Conservation (phyloP, 2,113 vertebrate genomes). For the Otus sunia region DNA sequence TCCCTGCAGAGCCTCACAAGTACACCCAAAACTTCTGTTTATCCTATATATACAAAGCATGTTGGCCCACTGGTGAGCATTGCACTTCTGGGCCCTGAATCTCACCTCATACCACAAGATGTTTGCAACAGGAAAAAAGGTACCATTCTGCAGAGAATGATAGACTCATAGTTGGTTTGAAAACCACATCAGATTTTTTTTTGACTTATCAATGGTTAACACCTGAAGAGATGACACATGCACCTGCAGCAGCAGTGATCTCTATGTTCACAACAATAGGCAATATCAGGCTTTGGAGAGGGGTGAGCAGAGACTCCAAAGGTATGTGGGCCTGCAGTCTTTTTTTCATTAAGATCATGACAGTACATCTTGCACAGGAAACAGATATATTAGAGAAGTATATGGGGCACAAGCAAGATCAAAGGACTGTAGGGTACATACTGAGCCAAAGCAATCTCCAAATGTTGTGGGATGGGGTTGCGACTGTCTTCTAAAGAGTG, state of each 20-base stretch:
- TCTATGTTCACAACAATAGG: background rate
- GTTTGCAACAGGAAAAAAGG: background rate
- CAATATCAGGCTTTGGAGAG: background rate
- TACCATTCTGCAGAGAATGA: background rate
- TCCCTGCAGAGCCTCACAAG: background rate
- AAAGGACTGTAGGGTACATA: background rate
- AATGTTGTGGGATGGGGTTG: background rate
- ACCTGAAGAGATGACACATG: background rate
- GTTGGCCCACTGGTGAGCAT: background rate
- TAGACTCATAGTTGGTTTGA: background rate
- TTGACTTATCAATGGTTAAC: background rate
- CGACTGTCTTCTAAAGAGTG: background rate
- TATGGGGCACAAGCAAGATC: background rate
- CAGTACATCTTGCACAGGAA: background rate
- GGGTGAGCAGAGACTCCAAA: background rate
- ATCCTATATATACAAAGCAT: too few species aligned
- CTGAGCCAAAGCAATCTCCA: background rate
- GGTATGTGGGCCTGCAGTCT: background rate
- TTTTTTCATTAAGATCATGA: background rate
- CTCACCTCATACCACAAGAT: background rate
- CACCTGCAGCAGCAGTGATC: background rate
- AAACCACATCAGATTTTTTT: background rate
- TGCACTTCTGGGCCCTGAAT: background rate
- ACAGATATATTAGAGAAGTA: background rate
- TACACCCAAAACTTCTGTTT: background rate